phyloP scores from a whole-genome alignment of 2,888 invertebrate species.

The Iphiclides podalirius region DNA sequence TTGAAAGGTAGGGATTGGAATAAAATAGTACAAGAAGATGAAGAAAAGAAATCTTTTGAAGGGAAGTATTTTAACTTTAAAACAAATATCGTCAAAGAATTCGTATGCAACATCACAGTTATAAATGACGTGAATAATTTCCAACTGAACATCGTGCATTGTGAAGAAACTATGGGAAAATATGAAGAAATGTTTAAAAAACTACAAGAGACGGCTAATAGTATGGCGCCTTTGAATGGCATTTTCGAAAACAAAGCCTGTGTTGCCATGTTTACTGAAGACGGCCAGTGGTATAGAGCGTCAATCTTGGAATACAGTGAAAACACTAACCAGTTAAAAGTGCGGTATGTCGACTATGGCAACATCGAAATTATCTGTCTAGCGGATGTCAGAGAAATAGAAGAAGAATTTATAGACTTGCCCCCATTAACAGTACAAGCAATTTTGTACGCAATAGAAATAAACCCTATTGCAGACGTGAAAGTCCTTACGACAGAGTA shows the following conservation, averaged over 20 bases:
- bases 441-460: constrained; percentile 55
- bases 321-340: constrained; percentile 66
- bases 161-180: constrained; percentile 55
- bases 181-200: constrained; percentile 72
- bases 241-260: constrained; percentile 80
- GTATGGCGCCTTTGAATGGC: constrained; percentile 63
- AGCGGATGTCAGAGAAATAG: constrained; percentile 69
- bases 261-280: constrained; percentile 80
- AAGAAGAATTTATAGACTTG: constrained; percentile 65
- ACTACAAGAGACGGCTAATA: constrained; percentile 64
- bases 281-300: constrained; percentile 87
- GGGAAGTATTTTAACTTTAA: constrained; percentile 43
- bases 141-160: constrained; percentile 55
- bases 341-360: constrained; percentile 88
- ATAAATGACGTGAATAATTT: constrained; percentile 50
- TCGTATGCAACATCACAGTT: constrained; percentile 53
- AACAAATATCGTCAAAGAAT: constrained; percentile 40
- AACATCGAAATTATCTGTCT: constrained; percentile 78
- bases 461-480: constrained; percentile 51
- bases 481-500: constrained; percentile 48
- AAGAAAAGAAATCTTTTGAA: constrained; percentile 29
- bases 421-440: constrained; percentile 77
- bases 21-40: constrained; percentile 49
- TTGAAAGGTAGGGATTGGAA: constrained; percentile 54
- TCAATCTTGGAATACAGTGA: constrained; percentile 75